Base-by-base conservation (phyloP, 2,113 vertebrate species). In the Muscicapa adusta region DNA sequence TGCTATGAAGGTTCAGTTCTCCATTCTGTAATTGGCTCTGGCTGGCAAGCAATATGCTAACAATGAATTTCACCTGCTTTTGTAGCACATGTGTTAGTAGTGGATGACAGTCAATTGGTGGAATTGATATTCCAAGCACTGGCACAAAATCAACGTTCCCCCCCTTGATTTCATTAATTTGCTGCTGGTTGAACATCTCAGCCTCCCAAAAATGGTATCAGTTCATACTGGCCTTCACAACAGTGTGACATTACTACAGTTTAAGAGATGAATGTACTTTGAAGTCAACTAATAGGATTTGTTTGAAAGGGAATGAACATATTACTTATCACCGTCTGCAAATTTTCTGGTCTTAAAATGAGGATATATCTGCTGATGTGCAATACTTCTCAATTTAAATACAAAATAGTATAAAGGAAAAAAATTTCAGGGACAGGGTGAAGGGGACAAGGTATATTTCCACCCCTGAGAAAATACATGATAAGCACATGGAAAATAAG, bases 1-100 rank as follows among this genome's bases (percentile, higher is more conserved):
- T 80, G 54, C 80, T 83, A 58, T 47, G 89, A 83, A 70, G 33
- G 42, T 26, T 94, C 51, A 36, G 2, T 76, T 88, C 88, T 90
- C 43, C 50, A 29, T 80, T 74, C 40, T 74, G 38, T 94, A 91
- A 94, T 71, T 93, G 88, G 67, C 77, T 93, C 90, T 93, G 93
- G 71, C 91, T 4, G 0, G 68, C 74, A 93, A 72, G 58, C 71
- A 95, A 48, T 73, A 58, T 40, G 47, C 56, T 96, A 95, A 94
- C 79, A 96, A 89, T 93, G 43, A 91, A 66, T 89, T 92, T 88
- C 48, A 42, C 83, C 87, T 93, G 91, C 83, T 89, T 94, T 89
- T 95, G 79, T 45, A 87, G 67, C 85, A 96, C 94, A 96, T 95
- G 89, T 97, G 95, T 91, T 94, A 67, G 76, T 34, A 54, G 90